These are phyloP conservation scores for Branchipolynoe longqiensis DNA, from an alignment of 2,888 invertebrate genomes.

Conservation along the genomic window DNA sequence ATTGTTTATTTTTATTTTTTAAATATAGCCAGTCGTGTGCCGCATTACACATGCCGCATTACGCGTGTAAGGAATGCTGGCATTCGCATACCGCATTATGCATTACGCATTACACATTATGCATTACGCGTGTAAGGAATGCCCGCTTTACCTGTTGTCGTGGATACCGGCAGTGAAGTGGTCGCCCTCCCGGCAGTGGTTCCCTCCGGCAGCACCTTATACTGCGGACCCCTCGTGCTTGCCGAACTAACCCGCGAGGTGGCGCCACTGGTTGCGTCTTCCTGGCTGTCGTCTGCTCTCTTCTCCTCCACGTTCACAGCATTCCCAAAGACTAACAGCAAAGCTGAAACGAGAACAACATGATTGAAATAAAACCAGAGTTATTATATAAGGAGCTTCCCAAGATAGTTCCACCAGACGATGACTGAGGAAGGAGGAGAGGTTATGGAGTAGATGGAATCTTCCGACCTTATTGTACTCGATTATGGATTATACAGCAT, in stretches of 20 bases:
- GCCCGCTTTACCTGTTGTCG: slow-evolving; percentile 1
- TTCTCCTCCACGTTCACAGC: background rate
- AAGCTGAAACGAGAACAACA: background rate
- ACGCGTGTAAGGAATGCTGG: background rate
- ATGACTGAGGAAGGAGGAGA: too few relatives aligned
- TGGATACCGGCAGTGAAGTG: background rate
- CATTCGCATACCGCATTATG: background rate
- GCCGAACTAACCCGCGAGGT: too few relatives aligned
- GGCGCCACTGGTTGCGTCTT: too few relatives aligned
- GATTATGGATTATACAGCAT: too few relatives aligned
- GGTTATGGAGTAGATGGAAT: too few relatives aligned
- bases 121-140: background rate
- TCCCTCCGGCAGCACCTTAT: slow-evolving; percentile 3
- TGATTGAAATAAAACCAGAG: background rate
- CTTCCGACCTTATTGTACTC: too few relatives aligned
- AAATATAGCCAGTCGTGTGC: too few relatives aligned
- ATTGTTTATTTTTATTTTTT: too few relatives aligned
- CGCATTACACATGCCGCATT: too few relatives aligned
- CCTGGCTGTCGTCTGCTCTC: background rate
- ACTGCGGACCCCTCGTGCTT: slow-evolving; percentile 3
- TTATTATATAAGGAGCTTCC: too few relatives aligned
- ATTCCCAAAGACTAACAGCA: background rate
- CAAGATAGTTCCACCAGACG: too few relatives aligned
- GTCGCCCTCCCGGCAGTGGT: background rate
- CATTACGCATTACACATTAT: background rate